Evolutionary conservation across 2,113 vertebrate species (phyloP).

Genomic region (Gymnobelideus leadbeateri): DNA sequence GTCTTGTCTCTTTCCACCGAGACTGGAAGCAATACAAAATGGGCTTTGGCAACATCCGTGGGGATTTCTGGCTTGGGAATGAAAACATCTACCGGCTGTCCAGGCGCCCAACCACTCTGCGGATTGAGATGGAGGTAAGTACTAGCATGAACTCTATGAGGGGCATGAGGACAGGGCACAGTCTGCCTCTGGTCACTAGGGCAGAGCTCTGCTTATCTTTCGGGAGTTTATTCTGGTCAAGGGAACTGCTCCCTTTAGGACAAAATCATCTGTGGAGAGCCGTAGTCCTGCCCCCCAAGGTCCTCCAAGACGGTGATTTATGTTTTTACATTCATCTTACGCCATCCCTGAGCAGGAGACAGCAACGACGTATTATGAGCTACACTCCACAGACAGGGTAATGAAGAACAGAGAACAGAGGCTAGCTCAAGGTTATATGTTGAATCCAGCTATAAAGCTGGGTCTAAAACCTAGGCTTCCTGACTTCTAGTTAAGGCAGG

Average conservation of each 20-base stretch:
- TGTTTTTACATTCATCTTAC: not conserved
- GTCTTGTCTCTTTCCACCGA: slow-evolving; percentile 92
- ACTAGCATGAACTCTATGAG: rapidly evolving
- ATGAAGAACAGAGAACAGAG: not conserved
- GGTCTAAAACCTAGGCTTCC: not conserved
- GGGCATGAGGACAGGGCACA: slow-evolving; percentile 5
- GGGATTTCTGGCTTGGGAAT: slow-evolving; percentile 99
- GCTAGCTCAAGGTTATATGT: not conserved
- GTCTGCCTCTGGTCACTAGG: not conserved
- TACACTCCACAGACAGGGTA: not conserved
- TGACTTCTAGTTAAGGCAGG: not conserved
- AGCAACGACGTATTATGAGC: not conserved
- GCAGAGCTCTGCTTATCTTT: not conserved
- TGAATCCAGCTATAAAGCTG: not conserved
- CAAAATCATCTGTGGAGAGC: not conserved
- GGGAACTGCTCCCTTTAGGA: not conserved
- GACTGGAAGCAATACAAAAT: slow-evolving; percentile 96
- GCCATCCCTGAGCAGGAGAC: not conserved
- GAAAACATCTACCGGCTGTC: slow-evolving; percentile 95
- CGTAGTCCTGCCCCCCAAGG: not conserved
- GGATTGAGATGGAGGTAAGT: slow-evolving; percentile 94
- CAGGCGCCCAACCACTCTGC: slow-evolving; percentile 91
- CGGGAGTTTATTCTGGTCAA: not conserved
- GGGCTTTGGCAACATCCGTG: slow-evolving; percentile 94
- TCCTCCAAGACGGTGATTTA: not conserved